phyloP scores from a whole-genome alignment of 2,113 vertebrate genomes.

The Ciconia maguari region DNA sequence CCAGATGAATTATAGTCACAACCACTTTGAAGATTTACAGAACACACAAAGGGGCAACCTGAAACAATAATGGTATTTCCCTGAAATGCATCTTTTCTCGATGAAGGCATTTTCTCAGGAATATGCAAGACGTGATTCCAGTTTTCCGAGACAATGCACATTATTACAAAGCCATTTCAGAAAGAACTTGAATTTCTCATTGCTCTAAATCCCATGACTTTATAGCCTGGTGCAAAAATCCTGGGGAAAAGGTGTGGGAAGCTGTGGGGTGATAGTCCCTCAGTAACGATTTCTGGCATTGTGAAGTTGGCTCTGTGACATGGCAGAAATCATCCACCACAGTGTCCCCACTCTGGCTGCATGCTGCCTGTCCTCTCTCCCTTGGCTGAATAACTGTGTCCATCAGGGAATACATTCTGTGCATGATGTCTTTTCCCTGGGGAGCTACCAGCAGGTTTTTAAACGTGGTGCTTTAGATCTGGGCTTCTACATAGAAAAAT shows the following conservation, averaged over 20 bases:
- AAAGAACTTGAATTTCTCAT: background rate
- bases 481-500: background rate
- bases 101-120: slow-evolving; percentile 40
- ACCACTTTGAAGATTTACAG: slow-evolving; percentile 62
- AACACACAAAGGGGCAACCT: slow-evolving; percentile 40
- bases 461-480: background rate
- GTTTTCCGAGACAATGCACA: background rate
- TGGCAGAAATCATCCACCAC: background rate
- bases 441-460: background rate
- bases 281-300: accelerated
- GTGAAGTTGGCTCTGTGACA: background rate
- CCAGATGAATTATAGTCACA: slow-evolving; percentile 45
- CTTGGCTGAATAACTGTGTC: background rate
- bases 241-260: background rate
- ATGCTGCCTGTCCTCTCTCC: background rate
- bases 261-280: background rate
- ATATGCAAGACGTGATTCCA: background rate
- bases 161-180: background rate
- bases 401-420: background rate
- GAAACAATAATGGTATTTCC: slow-evolving; percentile 42
- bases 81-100: slow-evolving; percentile 29
- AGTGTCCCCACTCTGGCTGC: background rate
- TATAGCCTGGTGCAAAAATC: background rate
- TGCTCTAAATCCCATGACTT: background rate
- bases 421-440: background rate